A percentile compares a stretch with the other conserved stretches of the same genome.
Evolutionary conservation across 53 echinoderm and acorn worm species (phyloP).

Genomic region (Crossaster papposus): DNA sequence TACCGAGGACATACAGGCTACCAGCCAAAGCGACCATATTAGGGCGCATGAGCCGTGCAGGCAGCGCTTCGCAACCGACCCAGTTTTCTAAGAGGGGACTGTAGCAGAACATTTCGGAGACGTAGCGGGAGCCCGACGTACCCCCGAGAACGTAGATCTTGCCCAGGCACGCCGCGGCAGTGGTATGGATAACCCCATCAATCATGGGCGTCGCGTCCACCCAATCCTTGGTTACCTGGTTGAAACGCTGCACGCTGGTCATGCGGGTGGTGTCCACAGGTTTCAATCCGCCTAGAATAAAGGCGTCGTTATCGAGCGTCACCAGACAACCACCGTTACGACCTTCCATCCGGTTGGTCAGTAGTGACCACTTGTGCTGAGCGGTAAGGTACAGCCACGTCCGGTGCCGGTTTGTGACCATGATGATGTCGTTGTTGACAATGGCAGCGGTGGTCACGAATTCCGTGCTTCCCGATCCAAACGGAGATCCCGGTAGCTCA

Average conservation of each 20-base stretch:
- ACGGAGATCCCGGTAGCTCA: constrained; percentile 23
- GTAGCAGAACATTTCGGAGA: constrained; percentile 58
- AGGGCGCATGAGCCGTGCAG: constrained; percentile 28
- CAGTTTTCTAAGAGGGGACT: background rate
- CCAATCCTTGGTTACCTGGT: constrained; percentile 45
- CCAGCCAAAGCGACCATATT: constrained; percentile 38
- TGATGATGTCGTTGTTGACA: constrained; percentile 46
- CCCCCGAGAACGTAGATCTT: constrained; percentile 56
- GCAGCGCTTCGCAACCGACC: constrained; percentile 18
- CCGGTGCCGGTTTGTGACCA: constrained; percentile 38
- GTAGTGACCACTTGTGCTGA: constrained; percentile 47
- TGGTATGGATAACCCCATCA: constrained; percentile 13
- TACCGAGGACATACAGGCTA: constrained; percentile 51
- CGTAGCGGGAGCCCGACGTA: constrained; percentile 30
- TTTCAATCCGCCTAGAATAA: constrained; percentile 41
- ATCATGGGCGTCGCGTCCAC: constrained; percentile 17
- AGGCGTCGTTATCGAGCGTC: constrained; percentile 17
- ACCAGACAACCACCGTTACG: constrained; percentile 52
- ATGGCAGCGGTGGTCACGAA: constrained; percentile 17
- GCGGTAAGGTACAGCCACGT: constrained; percentile 31
- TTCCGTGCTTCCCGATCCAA: background rate
- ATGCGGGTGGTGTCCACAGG: constrained; percentile 18
- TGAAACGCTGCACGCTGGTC: constrained; percentile 33
- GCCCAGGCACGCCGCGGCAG: constrained; percentile 34
- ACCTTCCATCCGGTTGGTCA: constrained; percentile 17